Conservation (phyloP, 1,140 invertebrate species). For the Aphaenogaster floridana region DNA sequence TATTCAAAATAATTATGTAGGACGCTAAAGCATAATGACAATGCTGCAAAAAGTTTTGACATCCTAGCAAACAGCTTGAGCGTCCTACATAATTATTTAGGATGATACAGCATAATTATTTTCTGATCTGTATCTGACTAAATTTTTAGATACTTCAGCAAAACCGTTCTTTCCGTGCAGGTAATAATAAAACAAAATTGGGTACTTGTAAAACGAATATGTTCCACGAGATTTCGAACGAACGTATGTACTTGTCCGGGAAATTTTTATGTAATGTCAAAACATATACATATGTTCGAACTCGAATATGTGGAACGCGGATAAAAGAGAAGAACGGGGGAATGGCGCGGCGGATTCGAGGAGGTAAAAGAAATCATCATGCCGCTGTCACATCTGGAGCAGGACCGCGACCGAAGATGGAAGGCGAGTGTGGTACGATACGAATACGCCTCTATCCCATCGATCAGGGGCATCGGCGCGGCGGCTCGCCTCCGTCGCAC, state of each 20-base stretch:
- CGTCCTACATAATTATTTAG: too few species aligned
- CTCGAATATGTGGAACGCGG: neutral
- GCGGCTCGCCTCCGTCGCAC: neutral
- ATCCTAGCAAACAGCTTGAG: too few species aligned
- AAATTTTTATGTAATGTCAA: conserved; percentile 1
- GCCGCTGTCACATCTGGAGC: conserved; percentile 18
- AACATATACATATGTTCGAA: neutral
- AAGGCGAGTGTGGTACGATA: neutral
- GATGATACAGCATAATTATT: too few species aligned
- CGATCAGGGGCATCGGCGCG: neutral
- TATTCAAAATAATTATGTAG: too few species aligned
- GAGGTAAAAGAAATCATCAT: conserved; percentile 25
- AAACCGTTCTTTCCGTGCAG: too few species aligned
- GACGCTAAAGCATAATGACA: too few species aligned
- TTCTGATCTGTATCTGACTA: too few species aligned
- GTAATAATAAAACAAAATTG: neutral
- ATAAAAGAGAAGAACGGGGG: neutral
- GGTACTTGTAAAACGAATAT: neutral
- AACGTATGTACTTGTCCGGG: neutral
- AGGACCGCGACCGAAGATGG: conserved; percentile 15
- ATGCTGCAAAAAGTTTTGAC: too few species aligned
- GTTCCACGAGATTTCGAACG: neutral
- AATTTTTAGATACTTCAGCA: too few species aligned
- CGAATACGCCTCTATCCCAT: conserved; percentile 62
- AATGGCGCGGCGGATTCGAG: neutral